phyloP scores from a whole-genome alignment of 2,888 invertebrate genomes.

The Sipha maydis region DNA sequence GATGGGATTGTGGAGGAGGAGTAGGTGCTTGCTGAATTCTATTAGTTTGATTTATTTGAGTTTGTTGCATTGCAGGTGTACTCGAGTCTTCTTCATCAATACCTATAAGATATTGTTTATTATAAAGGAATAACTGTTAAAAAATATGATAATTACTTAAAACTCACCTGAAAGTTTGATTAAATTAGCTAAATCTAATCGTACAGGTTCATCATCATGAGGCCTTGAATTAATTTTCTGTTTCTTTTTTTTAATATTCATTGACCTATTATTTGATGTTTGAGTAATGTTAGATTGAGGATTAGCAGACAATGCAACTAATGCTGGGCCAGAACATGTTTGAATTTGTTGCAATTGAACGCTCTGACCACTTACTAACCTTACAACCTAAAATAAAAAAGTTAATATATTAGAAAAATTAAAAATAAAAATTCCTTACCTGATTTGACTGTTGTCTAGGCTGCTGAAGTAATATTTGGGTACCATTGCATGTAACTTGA shows the following conservation, averaged over 20 bases:
- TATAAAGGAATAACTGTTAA: conserved; percentile 11
- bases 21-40: conserved; percentile 54
- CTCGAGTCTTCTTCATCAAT: conserved; percentile 75
- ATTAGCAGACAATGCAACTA: conserved; percentile 67
- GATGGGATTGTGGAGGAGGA: conserved; percentile 60
- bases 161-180: conserved; percentile 76
- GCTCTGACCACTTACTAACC: conserved; percentile 67
- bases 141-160: neutral
- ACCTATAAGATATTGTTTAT: conserved; percentile 64
- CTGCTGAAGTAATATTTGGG: conserved; percentile 55
- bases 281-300: conserved; percentile 63
- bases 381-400: conserved; percentile 65
- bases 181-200: conserved; percentile 77
- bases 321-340: conserved; percentile 69
- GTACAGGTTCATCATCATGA: conserved; percentile 68
- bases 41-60: conserved; percentile 60
- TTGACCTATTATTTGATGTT: conserved; percentile 49
- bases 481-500: conserved; percentile 59
- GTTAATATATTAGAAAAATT: neutral
- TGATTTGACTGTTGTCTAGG: conserved; percentile 59
- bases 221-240: conserved; percentile 67
- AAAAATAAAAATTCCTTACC: conserved; percentile 5
- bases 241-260: conserved; percentile 67
- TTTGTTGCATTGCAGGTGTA: conserved; percentile 60
- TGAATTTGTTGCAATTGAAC: conserved; percentile 70